Evolutionary conservation across 2,113 vertebrate species (phyloP), one percentile per base, ranked within the genome.

Genomic region (Piprites chloris): DNA sequence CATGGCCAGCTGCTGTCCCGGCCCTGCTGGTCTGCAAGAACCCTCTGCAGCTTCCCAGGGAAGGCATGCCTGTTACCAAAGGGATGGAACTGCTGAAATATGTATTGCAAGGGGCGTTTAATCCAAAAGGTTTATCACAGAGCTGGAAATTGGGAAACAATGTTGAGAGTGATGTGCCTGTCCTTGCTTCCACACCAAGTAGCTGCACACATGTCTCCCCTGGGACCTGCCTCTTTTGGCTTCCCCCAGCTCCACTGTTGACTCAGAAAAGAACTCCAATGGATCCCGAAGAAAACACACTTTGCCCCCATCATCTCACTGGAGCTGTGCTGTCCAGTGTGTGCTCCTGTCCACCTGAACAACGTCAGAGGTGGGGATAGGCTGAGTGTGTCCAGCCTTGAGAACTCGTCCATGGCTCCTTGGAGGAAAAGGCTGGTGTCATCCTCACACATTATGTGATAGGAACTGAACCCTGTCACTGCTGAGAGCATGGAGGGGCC

Each of bases 1-100:
- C 85, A 75, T 0, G 4, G 83, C 56, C 12, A 1, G 24, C 49
- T 71, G 50, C 68, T 1, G 1, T 26, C 63, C 49, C 0, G 2
- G 42, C 26, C 53, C 68, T 8, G 1, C 49, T 3, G 6, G 9
- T 11, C 78, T 27, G 12, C 56, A 4, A 39, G 35, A 77, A 61
- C 28, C 47, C 30, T 56, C 50, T 37, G 20, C 1, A 0, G 23
- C 53, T 56, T 8, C 9, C 32, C 37, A 4, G n/a, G 5, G 52
- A 8, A 20, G 9, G 66, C 24, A 6, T 27, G 27, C 55, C 37
- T 49, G 14, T 10, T 18, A 8, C 52, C 3, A 1, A 13, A 9
- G 49, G 63, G 30, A 9, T 33, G 63, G 27, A 65, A 39, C 15
- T 0, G 0, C 44, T 55, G 32, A 30, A 62, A 39, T 19, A 18